A percentile compares a stretch with the other conserved stretches of the same genome.
These are phyloP conservation scores for Brachypodius melanocephalos DNA, from an alignment of 2,113 vertebrate genomes.

Conservation along the genomic window DNA sequence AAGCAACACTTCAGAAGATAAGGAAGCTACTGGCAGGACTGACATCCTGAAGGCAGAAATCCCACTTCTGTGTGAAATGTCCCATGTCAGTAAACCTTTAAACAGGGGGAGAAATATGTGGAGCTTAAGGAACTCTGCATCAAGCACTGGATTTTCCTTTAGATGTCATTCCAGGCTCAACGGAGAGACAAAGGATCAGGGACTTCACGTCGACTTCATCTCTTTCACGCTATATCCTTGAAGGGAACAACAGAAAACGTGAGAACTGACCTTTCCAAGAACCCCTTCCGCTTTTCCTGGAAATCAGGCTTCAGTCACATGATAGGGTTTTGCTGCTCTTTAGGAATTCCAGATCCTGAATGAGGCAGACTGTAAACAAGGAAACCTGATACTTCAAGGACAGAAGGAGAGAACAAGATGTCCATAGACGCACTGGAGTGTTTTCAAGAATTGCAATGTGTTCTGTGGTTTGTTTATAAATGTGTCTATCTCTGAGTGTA, in stretches of 20 bases:
- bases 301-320: slow-evolving; percentile 58
- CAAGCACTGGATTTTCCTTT: neutral
- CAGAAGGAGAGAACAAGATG: slow-evolving; percentile 66
- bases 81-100: neutral
- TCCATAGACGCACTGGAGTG: slow-evolving; percentile 44
- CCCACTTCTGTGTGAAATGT: neutral
- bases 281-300: slow-evolving; percentile 53
- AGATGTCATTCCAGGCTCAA: neutral
- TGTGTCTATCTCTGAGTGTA: neutral
- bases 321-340: slow-evolving; percentile 66
- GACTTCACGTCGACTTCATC: neutral
- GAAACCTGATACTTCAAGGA: slow-evolving; percentile 62
- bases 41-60: neutral
- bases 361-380: slow-evolving; percentile 66
- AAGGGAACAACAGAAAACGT: neutral
- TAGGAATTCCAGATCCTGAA: slow-evolving; percentile 63
- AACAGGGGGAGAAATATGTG: neutral
- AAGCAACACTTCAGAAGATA: neutral
- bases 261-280: slow-evolving; percentile 14
- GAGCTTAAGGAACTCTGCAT: neutral
- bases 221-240: neutral
- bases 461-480: slow-evolving; percentile 36
- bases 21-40: neutral
- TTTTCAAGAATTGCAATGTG: slow-evolving; percentile 27
- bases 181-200: neutral